Base-by-base conservation (phyloP, 2,113 vertebrate genomes). In the Nothobranchius kuhntae region DNA sequence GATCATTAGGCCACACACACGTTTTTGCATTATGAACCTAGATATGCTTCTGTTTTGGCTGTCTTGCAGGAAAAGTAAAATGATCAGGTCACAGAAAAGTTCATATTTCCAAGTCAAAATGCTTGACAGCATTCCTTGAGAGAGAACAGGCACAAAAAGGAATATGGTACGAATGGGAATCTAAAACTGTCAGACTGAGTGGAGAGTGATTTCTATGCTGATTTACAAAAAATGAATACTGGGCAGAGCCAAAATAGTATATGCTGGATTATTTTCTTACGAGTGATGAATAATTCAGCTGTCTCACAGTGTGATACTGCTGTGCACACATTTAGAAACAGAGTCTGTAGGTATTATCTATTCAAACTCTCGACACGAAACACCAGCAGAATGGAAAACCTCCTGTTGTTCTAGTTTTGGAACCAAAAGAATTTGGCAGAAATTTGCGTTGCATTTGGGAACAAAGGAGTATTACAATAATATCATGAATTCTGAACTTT, bases 271-370 rank as follows among this genome's bases (percentile, higher is more conserved):
- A 8, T 56, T 46, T 26, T 60, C 21, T 61, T 30, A 15, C 6
- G 58, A 61, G 58, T 47, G 4, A 47, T 61, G 58, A 61, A 61
- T 61, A 46, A 61, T 61, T 61, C 58, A 61, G 14, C 9, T 15
- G 45, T 61, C 13, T 61, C 44, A 35, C 44, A 61, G 44, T 21
- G 10, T 46, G 58, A 61, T 9, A 35, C 9, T 61, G 13, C 24
- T 47, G 24, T 13, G 14, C 24, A 47, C 44, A 46, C 10, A 48
- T 36, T 50, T 61, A 36, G 26, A 15, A 48, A 61, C 26, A 11
- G 13, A 59, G 59, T 35, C 30, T 15, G 26, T 35, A n/a, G 12
- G 26, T 50, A 30, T 38, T 13, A 15, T 48, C 13, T 26, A 48
- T 61, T 50, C 60, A 50, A 40, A 56, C 38, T 56, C 53, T 36